A percentile compares a stretch with the other conserved stretches of the same genome.
These are phyloP conservation scores for Stenodera caucasica DNA, from an alignment of 2,888 invertebrate genomes.

Conservation along the genomic window DNA sequence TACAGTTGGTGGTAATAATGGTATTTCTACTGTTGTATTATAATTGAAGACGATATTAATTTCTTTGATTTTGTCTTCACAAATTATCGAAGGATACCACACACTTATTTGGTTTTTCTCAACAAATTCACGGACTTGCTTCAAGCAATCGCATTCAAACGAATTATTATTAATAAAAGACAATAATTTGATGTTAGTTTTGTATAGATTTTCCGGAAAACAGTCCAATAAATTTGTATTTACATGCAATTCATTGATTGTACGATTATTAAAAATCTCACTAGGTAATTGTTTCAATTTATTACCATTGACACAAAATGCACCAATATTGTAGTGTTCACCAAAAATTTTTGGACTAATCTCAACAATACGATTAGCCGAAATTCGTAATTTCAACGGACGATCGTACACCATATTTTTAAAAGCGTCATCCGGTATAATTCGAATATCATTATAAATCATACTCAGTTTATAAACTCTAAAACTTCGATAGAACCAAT, in stretches of 20 bases:
- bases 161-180: conserved; percentile 41
- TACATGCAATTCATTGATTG: conserved; percentile 38
- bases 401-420: conserved; percentile 37
- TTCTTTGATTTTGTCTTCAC: conserved; percentile 36
- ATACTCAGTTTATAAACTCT: conserved; percentile 44
- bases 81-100: conserved; percentile 41
- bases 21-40: conserved; percentile 42
- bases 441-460: conserved; percentile 41
- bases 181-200: conserved; percentile 33
- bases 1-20: conserved; percentile 28
- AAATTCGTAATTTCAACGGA: conserved; percentile 41
- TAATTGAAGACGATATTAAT: conserved; percentile 41
- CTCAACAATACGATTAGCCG: conserved; percentile 40
- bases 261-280: conserved; percentile 38
- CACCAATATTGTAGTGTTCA: conserved; percentile 32
- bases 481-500: conserved; percentile 45
- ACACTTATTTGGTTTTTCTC: conserved; percentile 38
- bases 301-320: conserved; percentile 43
- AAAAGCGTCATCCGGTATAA: conserved; percentile 40
- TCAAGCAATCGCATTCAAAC: conserved; percentile 45
- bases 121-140: conserved; percentile 41
- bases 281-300: conserved; percentile 36
- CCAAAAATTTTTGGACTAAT: conserved; percentile 40
- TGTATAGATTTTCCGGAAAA: conserved; percentile 39
- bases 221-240: conserved; percentile 44